phyloP scores from a whole-genome alignment of 1,140 invertebrate genomes.

The Myzus persicae region DNA sequence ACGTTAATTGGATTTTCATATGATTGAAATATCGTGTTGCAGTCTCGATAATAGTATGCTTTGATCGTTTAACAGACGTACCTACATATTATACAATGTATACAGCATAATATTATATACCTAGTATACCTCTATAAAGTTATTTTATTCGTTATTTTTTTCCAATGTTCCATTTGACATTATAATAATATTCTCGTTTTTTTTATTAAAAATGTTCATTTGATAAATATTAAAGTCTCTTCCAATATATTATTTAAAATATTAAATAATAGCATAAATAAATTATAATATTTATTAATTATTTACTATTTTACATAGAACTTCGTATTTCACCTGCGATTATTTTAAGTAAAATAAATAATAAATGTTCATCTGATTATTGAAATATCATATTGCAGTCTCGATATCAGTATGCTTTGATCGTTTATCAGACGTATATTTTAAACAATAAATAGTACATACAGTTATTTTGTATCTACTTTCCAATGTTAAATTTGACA shows the following conservation, averaged over 20 bases:
- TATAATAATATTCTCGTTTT: not conserved
- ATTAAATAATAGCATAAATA: not conserved
- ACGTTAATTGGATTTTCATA: slow-evolving; percentile 30
- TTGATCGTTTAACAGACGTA: not conserved
- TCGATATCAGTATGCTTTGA: too few species aligned
- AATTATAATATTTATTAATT: too few species aligned
- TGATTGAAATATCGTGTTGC: not conserved
- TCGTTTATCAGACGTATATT: too few species aligned
- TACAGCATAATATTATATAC: not conserved
- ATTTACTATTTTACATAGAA: too few species aligned
- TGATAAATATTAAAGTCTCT: not conserved
- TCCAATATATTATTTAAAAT: not conserved
- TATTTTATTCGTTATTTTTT: not conserved
- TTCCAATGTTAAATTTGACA: too few species aligned
- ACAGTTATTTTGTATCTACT: too few species aligned
- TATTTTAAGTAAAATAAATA: too few species aligned
- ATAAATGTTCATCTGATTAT: too few species aligned
- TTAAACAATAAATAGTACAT: too few species aligned
- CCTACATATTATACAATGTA: not conserved
- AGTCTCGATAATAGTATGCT: not conserved
- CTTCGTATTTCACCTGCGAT: too few species aligned
- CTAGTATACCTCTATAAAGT: not conserved
- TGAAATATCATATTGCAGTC: too few species aligned
- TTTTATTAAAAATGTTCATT: not conserved
- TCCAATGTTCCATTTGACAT: not conserved